A percentile compares a stretch with the other conserved stretches of the same genome.
Conservation (phyloP, 1,140 invertebrate species). For the Apis dorsata region DNA sequence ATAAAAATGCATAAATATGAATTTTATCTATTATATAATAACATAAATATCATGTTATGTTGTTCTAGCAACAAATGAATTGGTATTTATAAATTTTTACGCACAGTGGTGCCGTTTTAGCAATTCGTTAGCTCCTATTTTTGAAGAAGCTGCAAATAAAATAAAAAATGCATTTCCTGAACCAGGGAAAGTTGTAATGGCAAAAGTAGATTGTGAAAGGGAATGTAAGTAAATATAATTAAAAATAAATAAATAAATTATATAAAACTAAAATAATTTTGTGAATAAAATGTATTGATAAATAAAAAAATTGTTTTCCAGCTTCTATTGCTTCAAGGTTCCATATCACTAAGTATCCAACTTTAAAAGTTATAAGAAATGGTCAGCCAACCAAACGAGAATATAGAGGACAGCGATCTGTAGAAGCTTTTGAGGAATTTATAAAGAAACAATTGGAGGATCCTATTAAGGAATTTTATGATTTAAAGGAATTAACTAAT, state of each 20-base stretch:
- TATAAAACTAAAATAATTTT: background rate
- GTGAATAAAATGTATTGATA: background rate
- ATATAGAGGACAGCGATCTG: constrained; percentile 92
- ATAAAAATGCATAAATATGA: background rate
- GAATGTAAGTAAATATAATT: constrained; percentile 84
- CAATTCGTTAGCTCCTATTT: constrained; percentile 97
- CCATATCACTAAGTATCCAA: constrained; percentile 99
- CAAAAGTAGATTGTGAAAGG: constrained; percentile 97
- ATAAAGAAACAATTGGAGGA: constrained; percentile 95
- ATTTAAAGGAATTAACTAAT: constrained; percentile 87
- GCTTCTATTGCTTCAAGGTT: constrained; percentile 92
- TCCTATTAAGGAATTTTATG: constrained; percentile 90
- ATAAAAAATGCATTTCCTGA: constrained; percentile 90
- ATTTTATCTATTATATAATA: background rate
- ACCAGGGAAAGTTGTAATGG: constrained; percentile 92
- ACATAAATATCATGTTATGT: background rate
- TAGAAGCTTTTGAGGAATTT: constrained; percentile 93
- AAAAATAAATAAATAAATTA: background rate
- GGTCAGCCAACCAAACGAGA: constrained; percentile 96
- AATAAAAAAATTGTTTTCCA: constrained; percentile 72
- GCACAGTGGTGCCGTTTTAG: constrained; percentile 98
- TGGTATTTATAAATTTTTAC: constrained; percentile 99
- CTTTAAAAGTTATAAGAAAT: constrained; percentile 97
- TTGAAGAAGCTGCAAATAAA: constrained; percentile 96
- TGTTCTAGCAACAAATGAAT: constrained; percentile 90